Conservation (phyloP, 92 coral and sea anemone species). For the Epizoanthus rinbou region DNA sequence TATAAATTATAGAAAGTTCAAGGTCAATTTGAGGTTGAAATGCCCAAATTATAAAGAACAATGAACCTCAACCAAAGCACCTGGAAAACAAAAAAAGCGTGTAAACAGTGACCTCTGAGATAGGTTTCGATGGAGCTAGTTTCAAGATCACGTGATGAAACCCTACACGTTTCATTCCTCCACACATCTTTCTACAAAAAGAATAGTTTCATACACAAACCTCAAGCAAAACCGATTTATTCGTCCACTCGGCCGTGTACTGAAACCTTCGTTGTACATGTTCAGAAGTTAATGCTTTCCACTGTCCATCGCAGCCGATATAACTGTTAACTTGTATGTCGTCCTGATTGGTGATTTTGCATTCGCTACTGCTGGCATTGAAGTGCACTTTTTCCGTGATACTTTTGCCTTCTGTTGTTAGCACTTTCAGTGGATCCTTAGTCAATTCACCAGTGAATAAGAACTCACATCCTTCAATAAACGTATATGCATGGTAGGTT, state of each 20-base stretch:
- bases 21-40: too few relatives aligned
- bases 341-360: not conserved
- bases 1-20: too few relatives aligned
- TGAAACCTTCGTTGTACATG: slow-evolving; percentile 2
- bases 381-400: not conserved
- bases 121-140: too few relatives aligned
- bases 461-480: slow-evolving; percentile 12
- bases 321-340: not conserved
- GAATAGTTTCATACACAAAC: not conserved
- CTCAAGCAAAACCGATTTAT: not conserved
- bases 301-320: slow-evolving; percentile 23
- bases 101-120: too few relatives aligned
- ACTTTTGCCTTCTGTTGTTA: not conserved
- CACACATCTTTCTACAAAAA: too few relatives aligned
- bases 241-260: not conserved
- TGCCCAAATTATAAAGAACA: too few relatives aligned
- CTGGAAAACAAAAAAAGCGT: too few relatives aligned
- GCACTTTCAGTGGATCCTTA: slow-evolving; percentile 4
- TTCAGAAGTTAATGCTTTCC: not conserved
- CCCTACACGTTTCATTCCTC: too few relatives aligned
- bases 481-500: not conserved
- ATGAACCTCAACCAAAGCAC: too few relatives aligned
- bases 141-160: too few relatives aligned
- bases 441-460: slow-evolving; percentile 2
- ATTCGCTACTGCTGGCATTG: not conserved